Evolutionary conservation across 2,888 invertebrate species (phyloP), one percentile per base, ranked within the genome.

Genomic region (Aquatica leii): DNA sequence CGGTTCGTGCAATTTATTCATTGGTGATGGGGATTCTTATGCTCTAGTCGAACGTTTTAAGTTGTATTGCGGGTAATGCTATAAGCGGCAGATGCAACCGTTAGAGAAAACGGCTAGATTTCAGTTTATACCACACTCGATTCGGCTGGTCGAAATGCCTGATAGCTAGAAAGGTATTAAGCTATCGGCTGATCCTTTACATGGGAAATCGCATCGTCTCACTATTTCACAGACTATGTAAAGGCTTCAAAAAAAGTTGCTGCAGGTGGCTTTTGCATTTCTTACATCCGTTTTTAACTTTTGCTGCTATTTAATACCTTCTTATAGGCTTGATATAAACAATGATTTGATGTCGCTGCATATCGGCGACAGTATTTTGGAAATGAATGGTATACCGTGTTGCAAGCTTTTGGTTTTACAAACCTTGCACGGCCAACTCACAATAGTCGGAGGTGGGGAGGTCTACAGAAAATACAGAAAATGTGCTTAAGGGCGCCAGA

Each of bases 21-120:
- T 97, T 73, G 97, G 95, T 65, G 95, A 96, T 83, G 94, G 94
- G 4, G 94, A 97, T 79, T 91, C 94, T 6, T 97, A 95, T 81
- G 95, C 95, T 1, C 84, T 97, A 53, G 90, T 96, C n/a, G 96
- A 96, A 78, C 84, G 96, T 62, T 93, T 94, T 1, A 91, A 91
- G 73, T 84, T 97, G 0, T 97, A 94, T 81, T 97, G 93, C 78
- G 93, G 91, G 1, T 82, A 83, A 52, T 95, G 95, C 79, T 95
- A 93, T 83, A 89, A 88, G 73, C 81, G 86, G 48, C 88, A 88
- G 74, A 88, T 89, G 86, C 87, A 87, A 71, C 88, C 88, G 0
- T 79, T 87, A 58, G 83, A 83, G 59, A 83, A 85, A 75, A 84
- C 85, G 17, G 80, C 84, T 11, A 66, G 77, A 50, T 81, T 78